Conservation (phyloP, 2,797 vertebrate genomes). For the Linurgus olivaceus region DNA sequence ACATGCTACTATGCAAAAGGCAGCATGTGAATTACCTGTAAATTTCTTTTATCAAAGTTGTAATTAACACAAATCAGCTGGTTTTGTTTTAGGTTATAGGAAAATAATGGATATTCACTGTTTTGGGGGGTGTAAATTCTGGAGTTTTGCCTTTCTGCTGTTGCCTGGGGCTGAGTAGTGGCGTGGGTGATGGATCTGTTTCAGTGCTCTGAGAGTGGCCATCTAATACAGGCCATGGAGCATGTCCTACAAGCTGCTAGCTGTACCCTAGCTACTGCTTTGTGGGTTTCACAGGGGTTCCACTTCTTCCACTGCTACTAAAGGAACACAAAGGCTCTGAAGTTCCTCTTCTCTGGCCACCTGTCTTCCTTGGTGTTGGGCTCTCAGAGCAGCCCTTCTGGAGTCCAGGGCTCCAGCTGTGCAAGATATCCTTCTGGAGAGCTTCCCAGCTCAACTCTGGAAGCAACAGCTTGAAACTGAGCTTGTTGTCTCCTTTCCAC, state of each 20-base stretch:
- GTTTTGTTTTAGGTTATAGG: background rate
- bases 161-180: background rate
- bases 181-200: background rate
- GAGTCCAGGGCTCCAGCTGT: background rate
- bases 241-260: background rate
- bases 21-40: background rate
- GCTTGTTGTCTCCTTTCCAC: background rate
- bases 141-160: background rate
- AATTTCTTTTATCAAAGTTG: background rate
- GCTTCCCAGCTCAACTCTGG: background rate
- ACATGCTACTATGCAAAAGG: background rate
- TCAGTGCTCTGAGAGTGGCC: background rate
- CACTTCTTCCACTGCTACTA: background rate
- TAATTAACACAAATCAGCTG: background rate
- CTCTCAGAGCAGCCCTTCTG: background rate
- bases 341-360: background rate
- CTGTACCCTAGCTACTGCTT: background rate
- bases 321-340: background rate
- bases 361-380: background rate
- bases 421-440: background rate
- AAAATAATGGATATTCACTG: background rate
- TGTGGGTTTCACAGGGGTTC: background rate
- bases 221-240: background rate
- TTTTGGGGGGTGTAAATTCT: background rate
- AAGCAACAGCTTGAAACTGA: background rate